Base-by-base conservation (phyloP, 1,140 invertebrate species). In the Lepidurus arcticus region DNA sequence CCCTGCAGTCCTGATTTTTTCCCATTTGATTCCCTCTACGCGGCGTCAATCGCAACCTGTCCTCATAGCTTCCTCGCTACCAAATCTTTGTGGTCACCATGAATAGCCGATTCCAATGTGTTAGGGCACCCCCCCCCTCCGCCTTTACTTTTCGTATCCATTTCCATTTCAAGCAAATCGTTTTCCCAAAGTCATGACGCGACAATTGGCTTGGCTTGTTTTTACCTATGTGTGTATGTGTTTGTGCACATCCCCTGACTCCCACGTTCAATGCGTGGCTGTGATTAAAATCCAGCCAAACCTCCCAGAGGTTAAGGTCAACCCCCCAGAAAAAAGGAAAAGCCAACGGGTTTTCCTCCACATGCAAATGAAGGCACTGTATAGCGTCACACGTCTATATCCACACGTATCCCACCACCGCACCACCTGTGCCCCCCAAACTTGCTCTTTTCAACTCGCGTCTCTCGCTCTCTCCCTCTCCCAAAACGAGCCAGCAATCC, bases 301-400 rank as follows among this genome's bases (percentile, higher is more conserved):
- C 53, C 53, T 65, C 53, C 53, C 21, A 65, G 53, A 65, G 53
- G 53, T 65, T 65, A 65, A 65, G 53, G 53, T 65, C 53, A 65
- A 65, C 53, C 21, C 7, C 21, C 53, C 21, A 34, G 34, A 34
- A 34, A 34, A 34, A 34, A 34, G 34, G 34, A 4, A 34, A 34
- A 34, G 34, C 34, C 53, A 65, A 65, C 53, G 53, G 53, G 53
- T 65, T 65, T 65, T 21, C 21, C 53, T 21, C 13, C 53, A 65
- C 8, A 65, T 65, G 53, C 53, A 65, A 65, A 65, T 65, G 16
- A 65, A n/a, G 8, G 13, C 53, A 8, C 53, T 65, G 53, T 65
- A 9, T 65, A 65, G 53, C 53, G 53, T 65, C 53, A 65, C 53
- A 65, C 45, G 16, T 47, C 45, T 47, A 10, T 47, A 47, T 16